phyloP scores from a whole-genome alignment of 1,140 invertebrate genomes.

The Manduca sexta region DNA sequence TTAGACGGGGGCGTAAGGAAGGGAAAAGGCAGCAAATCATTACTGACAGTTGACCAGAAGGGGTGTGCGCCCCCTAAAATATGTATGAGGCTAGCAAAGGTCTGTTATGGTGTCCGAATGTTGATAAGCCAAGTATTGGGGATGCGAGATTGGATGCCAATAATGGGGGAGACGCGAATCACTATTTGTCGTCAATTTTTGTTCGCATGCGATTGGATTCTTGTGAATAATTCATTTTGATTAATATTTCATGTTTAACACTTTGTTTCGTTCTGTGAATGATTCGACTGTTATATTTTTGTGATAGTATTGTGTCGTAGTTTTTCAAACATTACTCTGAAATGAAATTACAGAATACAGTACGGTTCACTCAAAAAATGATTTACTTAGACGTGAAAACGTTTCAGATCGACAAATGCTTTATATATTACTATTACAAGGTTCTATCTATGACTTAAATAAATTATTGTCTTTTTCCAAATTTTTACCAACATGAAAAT shows the following conservation, averaged over 20 bases:
- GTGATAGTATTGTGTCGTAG: too few relatives aligned
- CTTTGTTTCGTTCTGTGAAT: background rate
- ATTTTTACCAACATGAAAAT: too few relatives aligned
- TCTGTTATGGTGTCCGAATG: slow-evolving; percentile 72
- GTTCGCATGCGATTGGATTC: too few relatives aligned
- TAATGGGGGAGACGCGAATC: slow-evolving; percentile 44
- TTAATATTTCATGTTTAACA: background rate
- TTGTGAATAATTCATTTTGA: too few relatives aligned
- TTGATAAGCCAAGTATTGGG: slow-evolving; percentile 69
- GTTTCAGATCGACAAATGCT: too few relatives aligned
- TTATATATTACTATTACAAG: too few relatives aligned
- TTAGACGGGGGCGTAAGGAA: slow-evolving; percentile 43
- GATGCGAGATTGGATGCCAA: slow-evolving; percentile 55
- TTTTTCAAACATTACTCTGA: too few relatives aligned
- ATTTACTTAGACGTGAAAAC: too few relatives aligned
- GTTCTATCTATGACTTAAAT: too few relatives aligned
- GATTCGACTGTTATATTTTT: background rate
- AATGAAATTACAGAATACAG: too few relatives aligned
- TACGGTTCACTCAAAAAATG: too few relatives aligned
- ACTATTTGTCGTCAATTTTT: slow-evolving; percentile 48
- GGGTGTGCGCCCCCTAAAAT: slow-evolving; percentile 63
- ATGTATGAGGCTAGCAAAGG: slow-evolving; percentile 69
- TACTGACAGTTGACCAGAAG: slow-evolving; percentile 70
- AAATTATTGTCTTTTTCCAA: too few relatives aligned
- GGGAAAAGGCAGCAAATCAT: slow-evolving; percentile 68